Evolutionary conservation across 2,113 vertebrate genomes (phyloP), one percentile per base, ranked within the genome.

Genomic region (Naja naja): DNA sequence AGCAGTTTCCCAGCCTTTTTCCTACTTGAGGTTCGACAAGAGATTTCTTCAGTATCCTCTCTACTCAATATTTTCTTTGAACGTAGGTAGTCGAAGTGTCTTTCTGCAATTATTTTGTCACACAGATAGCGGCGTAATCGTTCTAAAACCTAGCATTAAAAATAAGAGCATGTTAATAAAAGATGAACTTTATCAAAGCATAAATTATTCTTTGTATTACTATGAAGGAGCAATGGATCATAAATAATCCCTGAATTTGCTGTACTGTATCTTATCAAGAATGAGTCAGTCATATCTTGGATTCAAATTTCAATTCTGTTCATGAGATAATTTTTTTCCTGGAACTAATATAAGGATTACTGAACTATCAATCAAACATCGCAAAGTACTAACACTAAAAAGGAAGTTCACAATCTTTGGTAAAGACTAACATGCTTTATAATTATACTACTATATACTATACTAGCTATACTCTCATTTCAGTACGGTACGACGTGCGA

Each of bases 41-140:
- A 98, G 96, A 99, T 99, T 95, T 99, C 99, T 97, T 99, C 99
- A 0, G 99, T 98, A 43, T 99, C 99, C 56, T 99, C 99, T 93
- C 98, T 97, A 1, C 98, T 99, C 93, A 99, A 97, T 95, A 99
- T 99, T 97, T 98, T 98, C 94, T 98, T 98, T 4, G 99, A 99
- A 45, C 99, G 99, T 0, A 99, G 97, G 96, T 98, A 99, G 97
- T 99, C 99, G 64, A 99, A 99, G 95, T 99, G 99, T 93, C 99
- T 98, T 89, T 99, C 99, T 0, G 99, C 99, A 93, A 98, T 98
- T 95, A 99, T 99, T 97, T 99, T 99, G 64, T 98, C 98, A 91
- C 99, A 99, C 85, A 99, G 97, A 96, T 99, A 99, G 30, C 98
- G 98, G 54, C 99, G 98, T 93, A 99, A 96, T 90, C 98, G 97